phyloP scores from a whole-genome alignment of 2,113 vertebrate genomes.

The Oriolus oriolus region DNA sequence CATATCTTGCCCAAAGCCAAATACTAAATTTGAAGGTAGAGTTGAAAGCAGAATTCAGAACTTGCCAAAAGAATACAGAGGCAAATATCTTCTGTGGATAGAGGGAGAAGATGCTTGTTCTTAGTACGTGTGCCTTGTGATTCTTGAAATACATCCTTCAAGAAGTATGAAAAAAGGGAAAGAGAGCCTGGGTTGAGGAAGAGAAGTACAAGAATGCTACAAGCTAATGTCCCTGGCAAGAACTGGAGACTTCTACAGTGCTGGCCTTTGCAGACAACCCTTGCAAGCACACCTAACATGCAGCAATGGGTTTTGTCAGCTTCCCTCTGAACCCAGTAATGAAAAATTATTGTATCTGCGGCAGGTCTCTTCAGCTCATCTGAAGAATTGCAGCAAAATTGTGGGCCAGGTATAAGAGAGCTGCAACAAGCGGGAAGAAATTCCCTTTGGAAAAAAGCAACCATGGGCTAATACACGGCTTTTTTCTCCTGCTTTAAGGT shows the following conservation, averaged over 20 bases:
- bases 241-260: neutral
- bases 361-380: neutral
- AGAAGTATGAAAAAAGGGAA: neutral
- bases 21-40: neutral
- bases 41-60: neutral
- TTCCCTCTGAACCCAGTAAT: neutral
- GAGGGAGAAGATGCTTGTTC: neutral
- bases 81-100: neutral
- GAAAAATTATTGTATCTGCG: neutral
- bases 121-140: neutral
- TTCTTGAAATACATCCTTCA: neutral
- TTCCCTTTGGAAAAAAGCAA: neutral
- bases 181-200: neutral
- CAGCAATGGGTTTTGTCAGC: neutral
- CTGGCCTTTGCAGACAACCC: neutral
- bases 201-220: neutral
- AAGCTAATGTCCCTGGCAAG: neutral
- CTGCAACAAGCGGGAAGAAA: neutral
- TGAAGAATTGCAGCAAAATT: neutral
- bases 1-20: neutral
- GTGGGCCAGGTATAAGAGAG: neutral
- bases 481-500: neutral
- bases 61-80: neutral
- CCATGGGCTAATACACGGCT: accelerated
- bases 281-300: neutral